phyloP scores from a whole-genome alignment of 2,113 vertebrate species.

The Perca flavescens region DNA sequence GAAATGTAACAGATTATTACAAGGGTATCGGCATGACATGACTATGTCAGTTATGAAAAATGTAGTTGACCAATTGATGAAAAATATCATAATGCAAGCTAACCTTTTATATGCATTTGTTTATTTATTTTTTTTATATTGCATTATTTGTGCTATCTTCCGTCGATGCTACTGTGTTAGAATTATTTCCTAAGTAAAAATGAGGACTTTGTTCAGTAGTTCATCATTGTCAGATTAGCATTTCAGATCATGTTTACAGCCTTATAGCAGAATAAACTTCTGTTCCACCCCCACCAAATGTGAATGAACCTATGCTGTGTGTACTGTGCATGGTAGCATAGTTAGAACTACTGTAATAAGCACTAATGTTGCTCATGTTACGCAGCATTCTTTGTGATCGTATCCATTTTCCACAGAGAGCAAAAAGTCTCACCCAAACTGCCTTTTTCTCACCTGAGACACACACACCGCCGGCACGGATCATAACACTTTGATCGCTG shows the following conservation, averaged over 20 bases:
- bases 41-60: constrained; percentile 41
- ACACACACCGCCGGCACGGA: constrained; percentile 18
- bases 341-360: constrained; percentile 23
- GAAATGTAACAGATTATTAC: constrained; percentile 48
- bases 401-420: constrained; percentile 45
- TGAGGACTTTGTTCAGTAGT: constrained; percentile 37
- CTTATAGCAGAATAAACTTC: constrained; percentile 55
- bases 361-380: constrained; percentile 42
- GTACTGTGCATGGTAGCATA: constrained; percentile 54
- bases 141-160: constrained; percentile 43
- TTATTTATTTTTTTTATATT: constrained; percentile 52
- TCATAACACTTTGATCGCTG: constrained; percentile 9
- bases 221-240: constrained; percentile 31
- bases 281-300: constrained; percentile 71
- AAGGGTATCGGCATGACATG: constrained; percentile 21
- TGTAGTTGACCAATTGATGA: constrained; percentile 35
- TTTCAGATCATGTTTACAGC: constrained; percentile 71
- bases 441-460: constrained; percentile 68
- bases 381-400: constrained; percentile 25
- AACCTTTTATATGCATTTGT: constrained; percentile 47
- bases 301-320: constrained; percentile 70
- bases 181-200: constrained; percentile 22
- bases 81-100: constrained; percentile 50
- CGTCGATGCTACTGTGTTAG: constrained; percentile 14
- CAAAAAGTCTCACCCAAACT: constrained; percentile 69